Evolutionary conservation across 2,888 invertebrate genomes (phyloP), one percentile per base, ranked within the genome.

Genomic region (Tuta absoluta): DNA sequence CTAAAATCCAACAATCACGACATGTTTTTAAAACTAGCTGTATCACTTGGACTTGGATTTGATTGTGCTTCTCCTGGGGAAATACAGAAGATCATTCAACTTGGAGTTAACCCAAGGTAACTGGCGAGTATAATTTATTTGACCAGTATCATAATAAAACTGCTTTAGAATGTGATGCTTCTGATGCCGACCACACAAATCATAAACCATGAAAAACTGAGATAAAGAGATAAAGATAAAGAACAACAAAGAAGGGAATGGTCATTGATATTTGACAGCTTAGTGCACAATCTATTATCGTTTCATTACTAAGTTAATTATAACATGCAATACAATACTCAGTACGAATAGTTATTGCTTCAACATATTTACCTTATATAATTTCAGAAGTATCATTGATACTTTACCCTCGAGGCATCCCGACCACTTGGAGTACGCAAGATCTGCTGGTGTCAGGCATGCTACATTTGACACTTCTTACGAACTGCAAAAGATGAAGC

Each of bases 1-100:
- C 77, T 83, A 73, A 83, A 81, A 67, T 67, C 80, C 0, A 80
- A 81, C 66, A 77, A 79, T 58, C 67, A 67, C 28, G 74, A 78
- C 11, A 70, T 72, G 68, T 69, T 81, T 67, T 24, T 80, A 57
- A 80, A 79, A 66, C 65, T 81, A 21, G 75, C 74, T 0, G 70
- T 75, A 19, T 72, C 76, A 7, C 65, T 70, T 33, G 77, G 75
- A 12, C 60, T 75, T 0, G 79, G 79, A 2, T 81, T 81, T 66
- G 80, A 80, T 63, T 82, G 81, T 49, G 78, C 81, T 0, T 78
- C 80, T 0, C 78, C 80, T 0, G 81, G 78, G 4, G 81, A 82
- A 68, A 80, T 81, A 48, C 33, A 72, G 56, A 79, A 75, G 69
- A 66, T 79, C 57, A 60, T 70, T 24, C 68, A 72, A 37, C 69